Conservation (phyloP, 2,888 invertebrate species). For the Habrosyne pyritoides region DNA sequence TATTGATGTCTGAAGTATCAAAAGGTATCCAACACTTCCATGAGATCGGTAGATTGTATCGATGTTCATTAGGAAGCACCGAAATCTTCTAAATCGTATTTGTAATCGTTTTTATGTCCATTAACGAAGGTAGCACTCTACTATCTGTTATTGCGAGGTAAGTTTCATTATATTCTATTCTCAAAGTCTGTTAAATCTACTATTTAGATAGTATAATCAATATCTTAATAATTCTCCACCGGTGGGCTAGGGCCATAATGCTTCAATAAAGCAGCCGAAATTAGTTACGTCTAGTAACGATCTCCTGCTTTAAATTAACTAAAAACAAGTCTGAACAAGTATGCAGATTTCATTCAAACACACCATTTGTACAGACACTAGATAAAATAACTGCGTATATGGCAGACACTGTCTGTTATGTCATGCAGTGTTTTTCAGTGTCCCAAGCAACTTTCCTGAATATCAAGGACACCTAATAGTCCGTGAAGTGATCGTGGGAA, state of each 20-base stretch:
- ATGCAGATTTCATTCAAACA: not conserved
- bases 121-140: not conserved
- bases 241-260: no score
- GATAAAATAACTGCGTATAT: not conserved
- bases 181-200: no score
- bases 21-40: not conserved
- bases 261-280: not conserved
- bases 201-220: no score
- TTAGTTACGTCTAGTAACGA: not conserved
- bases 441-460: not conserved
- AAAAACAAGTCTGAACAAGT: slow-evolving; percentile 2
- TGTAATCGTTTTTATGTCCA: not conserved
- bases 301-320: slow-evolving; percentile 9
- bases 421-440: not conserved
- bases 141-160: not conserved
- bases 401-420: not conserved
- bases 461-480: not conserved
- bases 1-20: not conserved
- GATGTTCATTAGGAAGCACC: not conserved
- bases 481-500: not conserved
- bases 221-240: no score
- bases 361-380: not conserved
- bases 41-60: not conserved
- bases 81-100: not conserved
- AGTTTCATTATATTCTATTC: no score